A percentile compares a stretch with the other conserved stretches of the same genome.
Conservation (phyloP, 1,140 invertebrate species). For the Neomicropteryx cornuta region DNA sequence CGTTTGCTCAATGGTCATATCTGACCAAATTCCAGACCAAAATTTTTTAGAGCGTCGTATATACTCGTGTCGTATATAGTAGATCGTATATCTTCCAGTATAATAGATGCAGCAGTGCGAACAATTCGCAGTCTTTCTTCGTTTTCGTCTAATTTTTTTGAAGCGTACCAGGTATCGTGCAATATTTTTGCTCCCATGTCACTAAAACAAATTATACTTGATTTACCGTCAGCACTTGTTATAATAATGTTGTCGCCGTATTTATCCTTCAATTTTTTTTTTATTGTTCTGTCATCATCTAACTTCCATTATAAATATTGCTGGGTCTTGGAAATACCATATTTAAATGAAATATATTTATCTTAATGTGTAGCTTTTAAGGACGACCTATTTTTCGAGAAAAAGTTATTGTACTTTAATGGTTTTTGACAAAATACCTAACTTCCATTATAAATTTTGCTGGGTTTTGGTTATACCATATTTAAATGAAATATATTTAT, state of each 20-base stretch:
- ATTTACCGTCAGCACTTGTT: neutral
- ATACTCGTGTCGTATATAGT: slow-evolving; percentile 8
- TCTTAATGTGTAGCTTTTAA: too few relatives aligned
- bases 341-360: too few relatives aligned
- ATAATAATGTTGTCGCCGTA: slow-evolving; percentile 1
- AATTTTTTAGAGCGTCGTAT: slow-evolving; percentile 10
- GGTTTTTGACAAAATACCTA: too few relatives aligned
- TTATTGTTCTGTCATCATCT: neutral
- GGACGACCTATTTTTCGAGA: too few relatives aligned
- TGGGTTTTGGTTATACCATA: too few relatives aligned
- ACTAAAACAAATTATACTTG: slow-evolving; percentile 2
- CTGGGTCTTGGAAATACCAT: too few relatives aligned
- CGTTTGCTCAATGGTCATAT: too few relatives aligned
- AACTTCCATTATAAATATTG: too few relatives aligned
- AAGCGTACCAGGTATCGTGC: slow-evolving; percentile 9
- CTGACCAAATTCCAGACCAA: slow-evolving; percentile 15
- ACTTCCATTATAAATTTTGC: too few relatives aligned
- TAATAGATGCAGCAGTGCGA: slow-evolving; percentile 15
- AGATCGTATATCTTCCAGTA: slow-evolving; percentile 17
- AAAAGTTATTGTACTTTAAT: too few relatives aligned
- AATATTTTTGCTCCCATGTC: slow-evolving; percentile 5
- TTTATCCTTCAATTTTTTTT: neutral
- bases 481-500: too few relatives aligned
- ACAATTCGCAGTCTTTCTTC: slow-evolving; percentile 13
- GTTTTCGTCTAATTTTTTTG: slow-evolving; percentile 5